These are phyloP conservation scores for Callinectes sapidus DNA, from an alignment of 2,888 invertebrate genomes.

Conservation along the genomic window DNA sequence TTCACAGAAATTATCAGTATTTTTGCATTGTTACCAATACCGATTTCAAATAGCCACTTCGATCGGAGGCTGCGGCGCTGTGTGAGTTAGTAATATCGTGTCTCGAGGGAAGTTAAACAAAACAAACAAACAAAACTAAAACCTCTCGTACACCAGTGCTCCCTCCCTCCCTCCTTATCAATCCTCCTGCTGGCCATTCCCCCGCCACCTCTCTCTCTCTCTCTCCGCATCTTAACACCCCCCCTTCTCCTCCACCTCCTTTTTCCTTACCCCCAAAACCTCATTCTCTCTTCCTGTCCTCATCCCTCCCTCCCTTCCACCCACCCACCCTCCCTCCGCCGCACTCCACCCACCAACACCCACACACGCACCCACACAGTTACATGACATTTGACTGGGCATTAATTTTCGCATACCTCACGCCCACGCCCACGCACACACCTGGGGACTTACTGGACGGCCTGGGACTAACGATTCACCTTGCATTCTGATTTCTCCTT, in stretches of 20 bases:
- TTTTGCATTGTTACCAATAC: background rate
- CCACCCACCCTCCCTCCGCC: background rate
- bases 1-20: background rate
- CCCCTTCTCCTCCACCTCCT: background rate
- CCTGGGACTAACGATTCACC: background rate
- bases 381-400: background rate
- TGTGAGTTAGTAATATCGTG: background rate
- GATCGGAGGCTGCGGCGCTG: background rate
- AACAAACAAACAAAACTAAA: background rate
- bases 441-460: background rate
- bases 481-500: background rate
- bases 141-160: background rate
- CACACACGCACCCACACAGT: background rate
- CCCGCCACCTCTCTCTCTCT: background rate
- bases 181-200: background rate
- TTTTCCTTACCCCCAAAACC: background rate
- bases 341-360: background rate
- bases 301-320: background rate
- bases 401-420: background rate
- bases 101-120: background rate
- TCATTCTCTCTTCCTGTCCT: background rate
- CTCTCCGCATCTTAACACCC: background rate
- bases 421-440: background rate
- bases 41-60: background rate
- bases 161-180: background rate